phyloP scores from a whole-genome alignment of 2,113 vertebrate genomes.

The Rhinolophus ferrumequinum region DNA sequence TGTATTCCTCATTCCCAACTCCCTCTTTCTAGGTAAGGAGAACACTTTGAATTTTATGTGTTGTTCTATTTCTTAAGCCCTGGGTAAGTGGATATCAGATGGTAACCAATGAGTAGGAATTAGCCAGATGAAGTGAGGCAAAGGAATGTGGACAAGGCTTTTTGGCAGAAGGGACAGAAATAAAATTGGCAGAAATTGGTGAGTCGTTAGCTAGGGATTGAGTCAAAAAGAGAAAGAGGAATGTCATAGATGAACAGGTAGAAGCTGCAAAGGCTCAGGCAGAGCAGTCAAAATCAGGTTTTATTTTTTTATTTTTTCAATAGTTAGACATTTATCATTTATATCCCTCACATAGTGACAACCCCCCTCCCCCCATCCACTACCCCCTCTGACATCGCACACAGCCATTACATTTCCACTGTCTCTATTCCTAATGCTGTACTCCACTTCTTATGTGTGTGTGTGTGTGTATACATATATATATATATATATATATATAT shows the following conservation, averaged over 20 bases:
- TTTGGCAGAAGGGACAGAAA: conserved; percentile 39
- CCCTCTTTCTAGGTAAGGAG: neutral
- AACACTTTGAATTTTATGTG: neutral
- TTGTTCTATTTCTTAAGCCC: conserved; percentile 4
- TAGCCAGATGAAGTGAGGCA: neutral
- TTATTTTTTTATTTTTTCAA: neutral
- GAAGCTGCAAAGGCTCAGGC: neutral
- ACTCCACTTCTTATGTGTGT: too few relatives aligned
- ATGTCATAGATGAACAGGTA: neutral
- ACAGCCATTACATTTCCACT: too few relatives aligned
- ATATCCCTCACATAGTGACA: too few relatives aligned
- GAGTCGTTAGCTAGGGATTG: neutral
- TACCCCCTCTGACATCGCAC: too few relatives aligned
- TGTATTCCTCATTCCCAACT: neutral
- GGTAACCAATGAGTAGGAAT: neutral
- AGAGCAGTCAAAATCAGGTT: neutral
- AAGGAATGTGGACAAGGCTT: conserved; percentile 26
- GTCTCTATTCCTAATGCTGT: too few relatives aligned
- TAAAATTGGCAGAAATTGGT: conserved; percentile 26
- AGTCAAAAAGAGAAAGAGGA: conserved; percentile 39
- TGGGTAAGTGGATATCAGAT: neutral
- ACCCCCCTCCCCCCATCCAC: too few relatives aligned
- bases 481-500: too few relatives aligned
- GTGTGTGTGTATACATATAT: too few relatives aligned
- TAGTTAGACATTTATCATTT: too few relatives aligned